Percentiles rank a stretch among this genome's conserved stretches.
phyloP scores from a whole-genome alignment of 1,140 invertebrate genomes.

The Mizuhopecten yessoensis region DNA sequence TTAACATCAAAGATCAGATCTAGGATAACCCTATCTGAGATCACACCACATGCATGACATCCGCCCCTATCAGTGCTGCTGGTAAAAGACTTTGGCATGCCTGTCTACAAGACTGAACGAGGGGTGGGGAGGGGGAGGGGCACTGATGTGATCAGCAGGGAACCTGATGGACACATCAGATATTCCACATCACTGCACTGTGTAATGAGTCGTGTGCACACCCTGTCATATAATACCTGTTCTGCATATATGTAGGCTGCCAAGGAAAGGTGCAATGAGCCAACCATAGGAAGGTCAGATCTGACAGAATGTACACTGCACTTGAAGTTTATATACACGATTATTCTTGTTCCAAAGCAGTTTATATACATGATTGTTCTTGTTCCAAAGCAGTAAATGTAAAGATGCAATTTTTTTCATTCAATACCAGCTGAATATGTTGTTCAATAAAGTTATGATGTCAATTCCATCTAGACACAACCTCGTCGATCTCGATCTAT shows the following conservation, averaged over 20 bases:
- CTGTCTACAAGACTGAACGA: too few species aligned
- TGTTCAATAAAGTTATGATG: too few species aligned
- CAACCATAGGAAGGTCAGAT: too few species aligned
- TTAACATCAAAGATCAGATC: neutral
- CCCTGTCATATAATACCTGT: neutral
- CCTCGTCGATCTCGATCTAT: too few species aligned
- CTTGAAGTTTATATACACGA: too few species aligned
- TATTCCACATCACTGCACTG: neutral
- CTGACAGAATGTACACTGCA: too few species aligned
- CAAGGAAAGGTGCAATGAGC: neutral
- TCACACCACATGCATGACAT: neutral
- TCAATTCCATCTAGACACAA: too few species aligned
- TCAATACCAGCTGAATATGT: too few species aligned
- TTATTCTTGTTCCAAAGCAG: too few species aligned
- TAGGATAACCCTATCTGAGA: neutral
- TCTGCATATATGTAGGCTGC: neutral
- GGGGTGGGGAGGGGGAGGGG: neutral
- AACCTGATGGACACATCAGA: neutral
- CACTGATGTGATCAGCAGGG: neutral
- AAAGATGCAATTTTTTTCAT: too few species aligned
- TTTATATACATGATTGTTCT: too few species aligned
- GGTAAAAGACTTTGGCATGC: neutral
- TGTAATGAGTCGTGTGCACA: conserved; percentile 37
- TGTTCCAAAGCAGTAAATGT: too few species aligned
- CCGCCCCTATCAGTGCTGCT: conserved; percentile 16